Evolutionary conservation across 2,113 vertebrate species (phyloP).

Genomic region (Ranitomeya variabilis): DNA sequence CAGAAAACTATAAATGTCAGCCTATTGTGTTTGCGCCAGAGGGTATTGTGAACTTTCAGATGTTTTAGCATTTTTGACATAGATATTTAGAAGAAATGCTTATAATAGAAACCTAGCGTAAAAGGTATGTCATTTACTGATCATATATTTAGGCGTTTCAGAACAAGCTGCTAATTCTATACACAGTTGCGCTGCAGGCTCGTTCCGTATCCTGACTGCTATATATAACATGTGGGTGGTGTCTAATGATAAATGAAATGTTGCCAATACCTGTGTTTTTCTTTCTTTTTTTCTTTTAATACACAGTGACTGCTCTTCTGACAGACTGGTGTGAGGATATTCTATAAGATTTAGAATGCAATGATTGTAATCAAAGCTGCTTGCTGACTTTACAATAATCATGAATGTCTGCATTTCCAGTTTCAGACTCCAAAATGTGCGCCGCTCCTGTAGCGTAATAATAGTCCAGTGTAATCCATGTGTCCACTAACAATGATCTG

Average conservation of each 20-base stretch:
- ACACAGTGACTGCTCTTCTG: conserved; percentile 14
- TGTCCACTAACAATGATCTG: not conserved
- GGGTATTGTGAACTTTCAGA: no score
- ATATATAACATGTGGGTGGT: not conserved
- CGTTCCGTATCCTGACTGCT: not conserved
- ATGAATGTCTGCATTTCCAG: not conserved
- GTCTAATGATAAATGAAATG: not conserved
- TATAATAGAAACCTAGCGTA: no score
- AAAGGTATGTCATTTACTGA: not conserved
- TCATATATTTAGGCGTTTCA: not conserved
- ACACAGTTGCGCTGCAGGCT: not conserved
- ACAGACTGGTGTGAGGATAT: conserved; percentile 9
- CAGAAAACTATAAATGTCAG: no score
- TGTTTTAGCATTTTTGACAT: not conserved
- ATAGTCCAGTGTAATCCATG: not conserved
- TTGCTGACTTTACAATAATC: not conserved
- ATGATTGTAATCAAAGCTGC: not conserved
- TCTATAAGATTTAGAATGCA: not conserved
- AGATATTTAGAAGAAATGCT: not conserved
- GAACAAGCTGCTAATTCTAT: not conserved
- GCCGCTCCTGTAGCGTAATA: not conserved
- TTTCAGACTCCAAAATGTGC: not conserved
- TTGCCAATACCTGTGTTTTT: not conserved
- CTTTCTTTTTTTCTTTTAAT: not conserved
- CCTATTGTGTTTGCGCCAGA: no score